Evolutionary conservation across 1,140 invertebrate genomes (phyloP).

Genomic region (Branchinecta lynchi): DNA sequence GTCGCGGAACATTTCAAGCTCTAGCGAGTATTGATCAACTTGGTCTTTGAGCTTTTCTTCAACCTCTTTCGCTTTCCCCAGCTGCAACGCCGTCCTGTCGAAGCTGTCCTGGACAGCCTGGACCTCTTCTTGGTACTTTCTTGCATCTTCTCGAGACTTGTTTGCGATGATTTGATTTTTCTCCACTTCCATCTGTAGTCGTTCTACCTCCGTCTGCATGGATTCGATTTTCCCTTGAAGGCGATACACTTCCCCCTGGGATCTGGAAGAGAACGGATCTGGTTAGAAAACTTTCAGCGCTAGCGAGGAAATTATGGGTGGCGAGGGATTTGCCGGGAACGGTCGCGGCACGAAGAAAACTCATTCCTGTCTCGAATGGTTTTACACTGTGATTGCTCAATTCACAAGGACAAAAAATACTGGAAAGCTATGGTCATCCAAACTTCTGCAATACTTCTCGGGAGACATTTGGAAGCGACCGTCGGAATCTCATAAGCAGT

Average conservation of each 20-base stretch:
- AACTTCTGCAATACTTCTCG: too few relatives aligned
- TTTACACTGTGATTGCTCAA: too few relatives aligned
- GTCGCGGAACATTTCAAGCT: slow-evolving; percentile 70
- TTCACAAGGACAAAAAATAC: too few relatives aligned
- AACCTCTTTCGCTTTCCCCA: slow-evolving; percentile 65
- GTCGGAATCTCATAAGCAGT: too few relatives aligned
- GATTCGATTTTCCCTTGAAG: slow-evolving; percentile 72
- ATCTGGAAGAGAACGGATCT: slow-evolving; percentile 38
- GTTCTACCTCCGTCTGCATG: slow-evolving; percentile 66
- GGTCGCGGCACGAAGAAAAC: too few relatives aligned
- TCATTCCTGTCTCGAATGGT: too few relatives aligned
- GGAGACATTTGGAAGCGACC: too few relatives aligned
- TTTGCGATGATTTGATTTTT: slow-evolving; percentile 57
- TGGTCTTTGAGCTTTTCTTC: slow-evolving; percentile 83
- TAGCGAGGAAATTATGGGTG: not conserved
- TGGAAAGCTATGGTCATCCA: too few relatives aligned
- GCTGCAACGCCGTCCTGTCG: slow-evolving; percentile 61
- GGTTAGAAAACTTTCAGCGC: not conserved
- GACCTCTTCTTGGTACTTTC: slow-evolving; percentile 68
- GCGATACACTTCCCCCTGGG: slow-evolving; percentile 71
- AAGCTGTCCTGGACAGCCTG: slow-evolving; percentile 68
- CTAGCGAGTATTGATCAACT: slow-evolving; percentile 56
- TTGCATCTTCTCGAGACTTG: slow-evolving; percentile 67
- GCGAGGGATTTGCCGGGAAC: too few relatives aligned
- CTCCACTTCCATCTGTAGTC: slow-evolving; percentile 66